These are phyloP conservation scores for Taxidea taxus DNA, from an alignment of 2,113 vertebrate species.

Conservation along the genomic window DNA sequence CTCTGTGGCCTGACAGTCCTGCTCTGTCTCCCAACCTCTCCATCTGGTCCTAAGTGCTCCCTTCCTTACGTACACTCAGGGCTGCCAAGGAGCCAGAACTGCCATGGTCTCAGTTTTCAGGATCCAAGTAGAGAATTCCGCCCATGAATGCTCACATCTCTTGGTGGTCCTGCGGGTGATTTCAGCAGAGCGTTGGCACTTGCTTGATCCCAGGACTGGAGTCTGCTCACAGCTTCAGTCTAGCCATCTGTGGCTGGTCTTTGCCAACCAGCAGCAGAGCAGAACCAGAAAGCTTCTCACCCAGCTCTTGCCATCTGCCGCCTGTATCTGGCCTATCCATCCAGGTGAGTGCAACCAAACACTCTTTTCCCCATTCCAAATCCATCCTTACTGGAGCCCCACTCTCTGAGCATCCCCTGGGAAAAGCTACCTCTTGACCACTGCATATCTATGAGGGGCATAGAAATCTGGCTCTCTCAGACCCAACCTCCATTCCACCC, in stretches of 20 bases:
- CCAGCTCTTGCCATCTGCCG: conserved; percentile 30
- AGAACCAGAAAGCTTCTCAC: conserved; percentile 38
- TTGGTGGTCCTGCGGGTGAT: not conserved
- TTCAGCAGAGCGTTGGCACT: not conserved
- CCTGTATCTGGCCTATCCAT: not conserved
- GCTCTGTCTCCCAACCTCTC: conserved; percentile 54
- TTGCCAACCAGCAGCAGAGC: conserved; percentile 40
- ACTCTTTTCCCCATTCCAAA: not conserved
- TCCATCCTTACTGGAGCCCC: not conserved
- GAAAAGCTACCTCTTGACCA: not conserved
- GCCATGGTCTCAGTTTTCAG: not conserved
- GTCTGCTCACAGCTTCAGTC: not conserved
- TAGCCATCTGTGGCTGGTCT: conserved; percentile 55
- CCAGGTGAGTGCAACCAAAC: not conserved
- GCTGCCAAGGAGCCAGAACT: not conserved
- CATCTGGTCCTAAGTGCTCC: conserved; percentile 57
- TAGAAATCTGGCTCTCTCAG: not conserved
- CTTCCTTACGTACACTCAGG: not conserved
- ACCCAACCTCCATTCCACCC: not conserved
- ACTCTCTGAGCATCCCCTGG: not conserved
- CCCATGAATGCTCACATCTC: not conserved
- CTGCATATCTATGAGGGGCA: not conserved
- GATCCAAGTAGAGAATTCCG: not conserved
- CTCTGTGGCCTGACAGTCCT: conserved; percentile 61
- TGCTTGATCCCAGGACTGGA: not conserved